Percentiles rank a stretch among this genome's conserved stretches.
These are phyloP conservation scores for Scyliorhinus canicula DNA, from an alignment of 2,797 vertebrate genomes.

Conservation along the genomic window DNA sequence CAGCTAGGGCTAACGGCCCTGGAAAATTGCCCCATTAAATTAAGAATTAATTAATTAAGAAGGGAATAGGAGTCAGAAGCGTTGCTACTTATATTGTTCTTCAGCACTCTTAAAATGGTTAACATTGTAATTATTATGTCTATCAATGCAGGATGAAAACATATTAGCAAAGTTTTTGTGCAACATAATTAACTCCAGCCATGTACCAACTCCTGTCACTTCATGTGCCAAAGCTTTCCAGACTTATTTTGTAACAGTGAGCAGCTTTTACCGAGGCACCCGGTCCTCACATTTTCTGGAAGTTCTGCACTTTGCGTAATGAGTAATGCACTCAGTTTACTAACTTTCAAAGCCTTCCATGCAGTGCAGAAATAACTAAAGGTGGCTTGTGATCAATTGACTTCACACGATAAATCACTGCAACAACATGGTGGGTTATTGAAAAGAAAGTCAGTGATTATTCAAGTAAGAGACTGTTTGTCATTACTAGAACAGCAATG, in stretches of 20 bases:
- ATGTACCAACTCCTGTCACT: neutral
- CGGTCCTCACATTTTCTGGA: neutral
- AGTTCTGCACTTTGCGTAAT: neutral
- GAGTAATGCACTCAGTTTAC: neutral
- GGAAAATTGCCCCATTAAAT: too few species aligned
- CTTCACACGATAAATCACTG: neutral
- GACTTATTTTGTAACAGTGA: neutral
- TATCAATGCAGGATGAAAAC: neutral
- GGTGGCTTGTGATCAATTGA: neutral
- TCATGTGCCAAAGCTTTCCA: conserved; percentile 12
- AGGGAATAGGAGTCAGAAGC: neutral
- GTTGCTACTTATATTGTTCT: neutral
- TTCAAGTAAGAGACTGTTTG: neutral
- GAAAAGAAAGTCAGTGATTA: neutral
- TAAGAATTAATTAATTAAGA: too few species aligned
- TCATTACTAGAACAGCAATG: conserved; percentile 11
- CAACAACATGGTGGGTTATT: neutral
- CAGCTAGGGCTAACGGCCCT: too few species aligned
- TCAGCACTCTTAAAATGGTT: neutral
- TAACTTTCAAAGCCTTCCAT: neutral
- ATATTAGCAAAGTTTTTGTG: conserved; percentile 2
- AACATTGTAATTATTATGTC: neutral
- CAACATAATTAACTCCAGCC: conserved; percentile 20
- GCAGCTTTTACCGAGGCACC: neutral
- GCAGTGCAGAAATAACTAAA: neutral